Evolutionary conservation across 2,797 vertebrate genomes (phyloP), one percentile per base, ranked within the genome.

Genomic region (Dendrocincla tyrannina): DNA sequence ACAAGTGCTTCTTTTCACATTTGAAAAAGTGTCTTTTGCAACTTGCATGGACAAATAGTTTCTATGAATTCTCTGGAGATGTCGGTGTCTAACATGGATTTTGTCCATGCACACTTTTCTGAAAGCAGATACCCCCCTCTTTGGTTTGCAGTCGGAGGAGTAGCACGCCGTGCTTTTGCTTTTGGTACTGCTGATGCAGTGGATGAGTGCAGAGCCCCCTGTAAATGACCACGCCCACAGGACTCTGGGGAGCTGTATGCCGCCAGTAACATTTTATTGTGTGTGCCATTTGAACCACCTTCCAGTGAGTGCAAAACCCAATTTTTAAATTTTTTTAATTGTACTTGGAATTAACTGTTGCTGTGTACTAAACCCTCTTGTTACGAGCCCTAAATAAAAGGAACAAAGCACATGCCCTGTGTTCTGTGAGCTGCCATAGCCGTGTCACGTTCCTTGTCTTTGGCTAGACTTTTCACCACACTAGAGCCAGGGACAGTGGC

Each of bases 321-420:
- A 96, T 97, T 98, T 98, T 97, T 97, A 97, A 96, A 96, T 97
- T 98, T 97, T 97, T 97, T 97, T 95, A 98, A 97, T 85, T 98
- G 97, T 98, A 98, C 95, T 98, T 98, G 97, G 94, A 98, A 97
- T 97, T 98, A 97, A 98, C 95, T 98, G 98, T 97, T 98, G 98
- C 97, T 97, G 97, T 98, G 98, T 98, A 98, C 97, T 98, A 98
- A 98, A 97, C 97, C 97, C 96, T 97, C 97, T 97, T 98, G 97
- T 98, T 97, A 97, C 81, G 3, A 97, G 93, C 97, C 97, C 97
- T 97, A 92, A 98, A 98, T 98, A 98, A 98, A 98, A 95, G 78
- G 95, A 97, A 97, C 81, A 76, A 98, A 98, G 96, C 97, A 96
- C 97, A 96, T 83, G 27, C 66, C 17, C 5, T 24, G 92, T 93